Base-by-base conservation (phyloP, 2,888 invertebrate species). In the Ophion costatus region DNA sequence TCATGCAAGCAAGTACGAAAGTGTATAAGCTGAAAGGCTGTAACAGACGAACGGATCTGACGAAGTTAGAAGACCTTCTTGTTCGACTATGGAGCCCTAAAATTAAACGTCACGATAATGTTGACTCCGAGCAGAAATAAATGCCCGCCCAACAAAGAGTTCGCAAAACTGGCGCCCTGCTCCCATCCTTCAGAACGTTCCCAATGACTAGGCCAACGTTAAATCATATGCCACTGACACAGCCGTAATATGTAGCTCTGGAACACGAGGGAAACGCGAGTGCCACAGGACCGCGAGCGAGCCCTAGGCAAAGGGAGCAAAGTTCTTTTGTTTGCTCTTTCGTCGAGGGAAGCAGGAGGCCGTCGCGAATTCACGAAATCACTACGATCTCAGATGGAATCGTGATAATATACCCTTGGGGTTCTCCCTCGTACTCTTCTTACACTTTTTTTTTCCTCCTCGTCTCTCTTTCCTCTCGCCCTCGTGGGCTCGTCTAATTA, bases 401-500 rank as follows among this genome's bases (percentile, higher is more conserved):
- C 78, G 51, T 70, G 51, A 51, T 78, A 61, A 45, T 74, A 56
- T 38, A 51, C 22, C 24, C 51, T 63, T 57, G 66, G 42, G 56
- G 74, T 66, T 38, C 29, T 29, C 29, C 2, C 29, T 29, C 29
- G 29, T 29, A 29, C 29, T 29, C 29, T 70, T 59, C 38, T 29
- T 66, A 33, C 57, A 22, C 76, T 33, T 14, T 24, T 20, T 20
- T 51, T 45, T 33, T 42, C 51, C 6, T 11, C 24, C 29, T 64
- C 56, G 29, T 67, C n/a, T 11, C 51, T 29, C 42, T 67, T 29
- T 67, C 42, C n/a, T 42, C 69, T 69, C 57, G 38, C 77, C 73
- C 76, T 77, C 78, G 59, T 80, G 75, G 33, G 75, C 69, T 86
- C 88, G 89, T 90, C 88, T 90, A 91, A 91, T 91, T 91, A 91